phyloP scores from a whole-genome alignment of 2,113 vertebrate genomes.

The Centrocercus urophasianus region DNA sequence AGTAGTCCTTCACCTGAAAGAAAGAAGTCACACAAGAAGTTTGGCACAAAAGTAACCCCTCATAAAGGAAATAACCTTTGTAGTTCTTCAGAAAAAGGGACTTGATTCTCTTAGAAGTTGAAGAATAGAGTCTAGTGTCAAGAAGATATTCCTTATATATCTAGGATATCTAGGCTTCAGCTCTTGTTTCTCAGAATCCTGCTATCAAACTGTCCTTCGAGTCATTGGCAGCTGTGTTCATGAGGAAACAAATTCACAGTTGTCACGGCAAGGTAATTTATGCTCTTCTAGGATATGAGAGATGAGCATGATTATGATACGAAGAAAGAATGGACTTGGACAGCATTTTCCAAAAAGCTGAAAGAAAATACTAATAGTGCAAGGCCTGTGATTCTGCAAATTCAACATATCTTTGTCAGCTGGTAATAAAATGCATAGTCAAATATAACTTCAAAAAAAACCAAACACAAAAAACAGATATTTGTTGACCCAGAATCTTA shows the following conservation, averaged over 20 bases:
- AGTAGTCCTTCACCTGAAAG: background rate
- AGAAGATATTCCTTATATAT: background rate
- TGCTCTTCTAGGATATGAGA: background rate
- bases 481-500: background rate
- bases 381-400: background rate
- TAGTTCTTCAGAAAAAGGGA: background rate
- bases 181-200: background rate
- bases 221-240: background rate
- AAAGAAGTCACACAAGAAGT: background rate
- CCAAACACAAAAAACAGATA: background rate
- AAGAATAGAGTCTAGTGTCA: background rate
- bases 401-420: background rate
- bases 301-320: background rate
- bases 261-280: background rate
- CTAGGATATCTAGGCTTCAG: background rate
- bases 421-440: background rate
- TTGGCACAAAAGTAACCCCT: background rate
- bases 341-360: background rate
- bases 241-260: rapidly evolving
- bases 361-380: background rate
- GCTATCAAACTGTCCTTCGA: background rate
- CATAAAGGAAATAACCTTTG: background rate
- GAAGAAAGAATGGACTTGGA: background rate
- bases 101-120: background rate
- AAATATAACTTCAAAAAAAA: background rate